Conservation (phyloP, 2,888 invertebrate species). For the Dicyrtomina minuta region DNA sequence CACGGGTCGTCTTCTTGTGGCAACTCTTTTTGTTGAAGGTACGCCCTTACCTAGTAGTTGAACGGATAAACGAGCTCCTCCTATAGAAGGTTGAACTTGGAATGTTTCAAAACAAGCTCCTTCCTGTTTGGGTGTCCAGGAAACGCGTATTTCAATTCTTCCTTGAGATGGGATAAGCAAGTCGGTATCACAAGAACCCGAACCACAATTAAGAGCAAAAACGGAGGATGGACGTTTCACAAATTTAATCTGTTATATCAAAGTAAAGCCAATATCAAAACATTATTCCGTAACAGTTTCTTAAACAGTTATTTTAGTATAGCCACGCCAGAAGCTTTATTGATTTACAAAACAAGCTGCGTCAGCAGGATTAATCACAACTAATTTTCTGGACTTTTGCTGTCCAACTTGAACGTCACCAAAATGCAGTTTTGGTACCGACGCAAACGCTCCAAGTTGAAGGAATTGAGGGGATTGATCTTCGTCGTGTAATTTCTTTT, state of each 20-base stretch:
- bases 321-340: neutral
- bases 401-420: constrained; percentile 25
- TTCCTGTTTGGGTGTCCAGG: constrained; percentile 32
- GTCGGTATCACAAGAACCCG: neutral
- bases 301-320: neutral
- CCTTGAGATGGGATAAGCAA: constrained; percentile 8
- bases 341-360: constrained; percentile 28
- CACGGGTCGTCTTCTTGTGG: neutral
- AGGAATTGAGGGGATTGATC: constrained; percentile 10
- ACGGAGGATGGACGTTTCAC: constrained; percentile 26
- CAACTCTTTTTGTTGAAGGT: constrained; percentile 8
- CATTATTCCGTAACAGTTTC: too few relatives aligned
- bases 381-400: constrained; percentile 7
- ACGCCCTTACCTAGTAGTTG: constrained; percentile 32
- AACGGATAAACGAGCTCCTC: constrained; percentile 27
- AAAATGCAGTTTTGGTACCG: constrained; percentile 34
- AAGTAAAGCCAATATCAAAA: too few relatives aligned
- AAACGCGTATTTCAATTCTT: constrained; percentile 15
- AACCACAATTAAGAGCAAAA: constrained; percentile 11
- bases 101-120: constrained; percentile 31
- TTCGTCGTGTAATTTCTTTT: neutral
- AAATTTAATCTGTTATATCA: constrained; percentile 19
- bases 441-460: constrained; percentile 27
- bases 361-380: constrained; percentile 32
- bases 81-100: constrained; percentile 18